A percentile compares a stretch with the other conserved stretches of the same genome.
phyloP scores from a whole-genome alignment of 2,113 vertebrate species.

The Boleophthalmus pectinirostris region DNA sequence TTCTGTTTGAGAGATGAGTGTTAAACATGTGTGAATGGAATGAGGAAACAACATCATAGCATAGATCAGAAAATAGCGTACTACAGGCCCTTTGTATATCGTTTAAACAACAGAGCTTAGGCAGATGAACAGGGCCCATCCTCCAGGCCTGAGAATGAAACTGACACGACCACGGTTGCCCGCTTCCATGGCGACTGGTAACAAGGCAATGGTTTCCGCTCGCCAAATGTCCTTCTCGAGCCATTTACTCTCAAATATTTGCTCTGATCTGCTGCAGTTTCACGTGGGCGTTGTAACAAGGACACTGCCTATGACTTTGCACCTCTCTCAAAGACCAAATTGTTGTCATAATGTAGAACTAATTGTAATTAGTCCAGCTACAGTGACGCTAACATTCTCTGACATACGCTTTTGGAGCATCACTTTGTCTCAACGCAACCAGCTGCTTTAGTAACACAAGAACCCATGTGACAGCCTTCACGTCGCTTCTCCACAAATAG shows the following conservation, averaged over 20 bases:
- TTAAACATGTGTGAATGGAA: too few relatives aligned
- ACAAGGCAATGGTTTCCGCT: slow-evolving; percentile 50
- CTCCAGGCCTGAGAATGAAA: slow-evolving; percentile 75
- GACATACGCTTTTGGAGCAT: background rate
- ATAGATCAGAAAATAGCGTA: too few relatives aligned
- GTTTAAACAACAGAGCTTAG: background rate
- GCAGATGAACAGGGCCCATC: slow-evolving; percentile 38
- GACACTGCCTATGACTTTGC: background rate
- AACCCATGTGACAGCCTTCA: background rate
- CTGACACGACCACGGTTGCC: slow-evolving; percentile 65
- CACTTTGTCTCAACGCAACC: background rate
- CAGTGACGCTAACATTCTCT: background rate
- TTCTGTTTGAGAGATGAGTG: too few relatives aligned
- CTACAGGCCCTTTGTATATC: too few relatives aligned
- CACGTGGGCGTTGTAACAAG: slow-evolving; percentile 6
- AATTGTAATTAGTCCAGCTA: background rate
- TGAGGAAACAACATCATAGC: too few relatives aligned
- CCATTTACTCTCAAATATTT: slow-evolving; percentile 62
- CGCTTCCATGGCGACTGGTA: slow-evolving; percentile 57
- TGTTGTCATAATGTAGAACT: background rate
- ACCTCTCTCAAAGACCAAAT: background rate
- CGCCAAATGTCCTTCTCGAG: slow-evolving; percentile 66
- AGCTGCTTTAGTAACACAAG: background rate
- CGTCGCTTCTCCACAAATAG: background rate
- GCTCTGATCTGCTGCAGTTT: slow-evolving; percentile 25